Percentiles rank a stretch among this genome's conserved stretches.
These are phyloP conservation scores for Drosophila novamexicana DNA, from an alignment of 1,140 invertebrate species.

Conservation along the genomic window DNA sequence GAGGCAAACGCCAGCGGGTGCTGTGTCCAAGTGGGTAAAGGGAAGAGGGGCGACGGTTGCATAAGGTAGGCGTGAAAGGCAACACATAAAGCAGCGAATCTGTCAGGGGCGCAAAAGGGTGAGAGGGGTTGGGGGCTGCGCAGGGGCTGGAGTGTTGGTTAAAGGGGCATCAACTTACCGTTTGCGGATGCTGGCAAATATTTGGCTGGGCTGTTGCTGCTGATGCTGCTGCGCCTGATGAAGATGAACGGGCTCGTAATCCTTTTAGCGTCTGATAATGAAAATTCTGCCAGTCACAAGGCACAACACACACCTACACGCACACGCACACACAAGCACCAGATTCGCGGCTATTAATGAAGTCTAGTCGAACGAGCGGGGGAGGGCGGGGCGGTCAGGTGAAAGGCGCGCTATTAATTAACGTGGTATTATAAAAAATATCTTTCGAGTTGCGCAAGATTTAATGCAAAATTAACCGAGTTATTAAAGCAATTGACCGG, in stretches of 20 bases:
- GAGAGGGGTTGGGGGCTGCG: not conserved
- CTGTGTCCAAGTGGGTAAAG: not conserved
- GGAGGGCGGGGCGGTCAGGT: not conserved
- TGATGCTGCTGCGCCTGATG: conserved; percentile 46
- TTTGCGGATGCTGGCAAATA: conserved; percentile 56
- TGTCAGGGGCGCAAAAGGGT: not conserved
- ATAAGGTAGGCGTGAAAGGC: conserved; percentile 65
- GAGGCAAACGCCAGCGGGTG: not conserved
- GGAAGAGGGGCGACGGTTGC: too few relatives aligned
- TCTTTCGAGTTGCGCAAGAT: conserved; percentile 53
- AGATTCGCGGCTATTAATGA: conserved; percentile 47
- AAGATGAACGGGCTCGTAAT: conserved; percentile 76
- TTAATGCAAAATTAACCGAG: conserved; percentile 42
- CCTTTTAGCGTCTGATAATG: conserved; percentile 78
- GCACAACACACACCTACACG: conserved; percentile 11
- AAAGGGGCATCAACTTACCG: conserved; percentile 62
- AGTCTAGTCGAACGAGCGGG: conserved; percentile 26
- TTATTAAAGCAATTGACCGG: conserved; percentile 48
- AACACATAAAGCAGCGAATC: conserved; percentile 56
- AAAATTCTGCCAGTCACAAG: conserved; percentile 60
- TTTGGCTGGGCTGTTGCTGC: conserved; percentile 45
- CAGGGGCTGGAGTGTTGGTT: not conserved
- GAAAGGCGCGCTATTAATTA: conserved; percentile 25
- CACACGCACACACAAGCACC: not conserved
- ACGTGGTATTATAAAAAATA: conserved; percentile 36